phyloP scores from a whole-genome alignment of 2,113 vertebrate species.

The Corythoichthys haematopterus region DNA sequence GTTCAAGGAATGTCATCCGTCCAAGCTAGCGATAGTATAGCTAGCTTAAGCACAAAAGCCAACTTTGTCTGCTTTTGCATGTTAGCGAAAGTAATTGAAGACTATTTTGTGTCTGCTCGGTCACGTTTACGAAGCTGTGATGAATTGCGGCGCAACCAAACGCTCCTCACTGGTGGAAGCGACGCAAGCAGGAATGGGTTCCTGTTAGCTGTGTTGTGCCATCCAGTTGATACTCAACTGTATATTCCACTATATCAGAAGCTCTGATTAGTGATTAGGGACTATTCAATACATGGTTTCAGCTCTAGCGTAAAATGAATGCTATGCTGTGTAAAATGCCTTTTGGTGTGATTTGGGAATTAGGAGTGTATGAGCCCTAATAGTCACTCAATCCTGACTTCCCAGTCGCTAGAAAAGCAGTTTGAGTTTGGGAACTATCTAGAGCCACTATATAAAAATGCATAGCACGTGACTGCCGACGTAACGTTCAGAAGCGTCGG shows the following conservation, averaged over 20 bases:
- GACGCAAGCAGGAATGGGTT: neutral
- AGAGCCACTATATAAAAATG: neutral
- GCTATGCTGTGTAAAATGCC: neutral
- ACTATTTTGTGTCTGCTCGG: neutral
- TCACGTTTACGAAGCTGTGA: slow-evolving; percentile 2
- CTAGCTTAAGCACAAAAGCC: neutral
- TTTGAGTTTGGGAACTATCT: neutral
- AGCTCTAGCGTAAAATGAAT: neutral
- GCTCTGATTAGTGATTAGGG: neutral
- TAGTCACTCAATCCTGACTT: no score
- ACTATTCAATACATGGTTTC: neutral
- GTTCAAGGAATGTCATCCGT: neutral
- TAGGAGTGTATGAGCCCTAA: no score
- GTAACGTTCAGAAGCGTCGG: no score
- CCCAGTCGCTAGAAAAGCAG: no score
- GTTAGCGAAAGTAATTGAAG: neutral
- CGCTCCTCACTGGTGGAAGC: neutral
- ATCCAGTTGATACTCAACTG: slow-evolving; percentile 15
- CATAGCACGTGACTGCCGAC: no score
- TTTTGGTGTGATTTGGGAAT: neutral
- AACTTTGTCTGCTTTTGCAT: slow-evolving; percentile 1
- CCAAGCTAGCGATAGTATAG: neutral
- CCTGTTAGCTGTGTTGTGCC: slow-evolving; percentile 40
- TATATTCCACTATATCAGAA: neutral
- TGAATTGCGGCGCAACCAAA: neutral